Base-by-base conservation (phyloP, 1,140 invertebrate species). In the Apocrypta bakeri region DNA sequence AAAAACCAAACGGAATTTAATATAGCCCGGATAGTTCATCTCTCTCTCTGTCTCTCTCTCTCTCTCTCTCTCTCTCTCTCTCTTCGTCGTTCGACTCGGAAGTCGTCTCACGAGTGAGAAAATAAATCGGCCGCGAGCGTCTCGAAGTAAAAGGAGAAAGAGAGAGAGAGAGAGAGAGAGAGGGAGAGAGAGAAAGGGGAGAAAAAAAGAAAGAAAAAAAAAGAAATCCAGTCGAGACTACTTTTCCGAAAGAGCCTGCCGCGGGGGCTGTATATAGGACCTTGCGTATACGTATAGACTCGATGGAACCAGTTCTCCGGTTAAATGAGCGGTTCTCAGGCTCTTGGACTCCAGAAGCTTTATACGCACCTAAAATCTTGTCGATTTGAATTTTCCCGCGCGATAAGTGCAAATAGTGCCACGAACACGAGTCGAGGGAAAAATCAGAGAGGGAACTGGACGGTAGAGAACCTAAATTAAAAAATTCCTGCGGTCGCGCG, bases 231-330 rank as follows among this genome's bases (percentile, higher is more conserved):
- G 42, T 1, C 48, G 48, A 56, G 48, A 21, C 48, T 56, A 56
- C 48, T 56, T 56, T 56, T 56, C 21, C 48, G 48, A 56, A 56
- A 56, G 48, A n/a, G 21, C 48, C 48, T n/a, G 48, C 48, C 48
- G 48, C 48, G 48, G 48, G 48, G 48, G 48, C 48, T 17, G 17
- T 9, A 17, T 31, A 31, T 42, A 82, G 83, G 82, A 82, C 82
- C 86, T 86, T 85, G n/a, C n/a, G n/a, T n/a, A n/a, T n/a, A n/a
- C n/a, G n/a, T n/a, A n/a, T n/a, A n/a, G n/a, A n/a, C n/a, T n/a
- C n/a, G n/a, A 83, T 86, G 84, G 88, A 90, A 90, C 89, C 88
- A 89, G 89, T 90, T 90, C 86, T 88, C 88, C 88, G 86, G 88
- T 88, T 89, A 88, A 90, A 89, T 87, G 86, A 86, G 82, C 85